Conservation (phyloP, 2,113 vertebrate species). For the Fregetta grallaria region DNA sequence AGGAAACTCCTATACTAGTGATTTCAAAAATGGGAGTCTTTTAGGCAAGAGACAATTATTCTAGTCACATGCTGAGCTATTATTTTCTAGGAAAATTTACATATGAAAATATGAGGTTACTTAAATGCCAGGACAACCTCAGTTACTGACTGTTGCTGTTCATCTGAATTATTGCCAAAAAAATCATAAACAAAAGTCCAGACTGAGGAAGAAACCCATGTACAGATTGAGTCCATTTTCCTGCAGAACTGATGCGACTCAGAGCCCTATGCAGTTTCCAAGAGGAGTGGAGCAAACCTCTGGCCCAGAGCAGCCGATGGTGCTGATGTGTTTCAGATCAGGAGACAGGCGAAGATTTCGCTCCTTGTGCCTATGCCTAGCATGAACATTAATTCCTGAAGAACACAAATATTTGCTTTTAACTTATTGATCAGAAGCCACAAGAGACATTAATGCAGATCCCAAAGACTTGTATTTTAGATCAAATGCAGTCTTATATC, state of each 20-base stretch:
- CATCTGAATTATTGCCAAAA: background rate
- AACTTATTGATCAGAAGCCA: background rate
- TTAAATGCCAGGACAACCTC: background rate
- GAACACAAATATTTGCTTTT: background rate
- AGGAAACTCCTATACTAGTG: background rate
- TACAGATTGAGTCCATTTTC: background rate
- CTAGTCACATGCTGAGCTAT: background rate
- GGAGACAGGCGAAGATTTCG: background rate
- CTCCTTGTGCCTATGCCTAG: background rate
- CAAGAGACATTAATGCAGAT: background rate
- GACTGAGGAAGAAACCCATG: background rate
- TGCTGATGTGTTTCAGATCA: accelerated
- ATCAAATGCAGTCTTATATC: background rate
- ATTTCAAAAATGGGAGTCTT: background rate
- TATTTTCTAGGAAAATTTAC: background rate
- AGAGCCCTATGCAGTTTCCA: background rate
- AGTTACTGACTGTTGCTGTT: background rate
- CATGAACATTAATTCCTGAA: background rate
- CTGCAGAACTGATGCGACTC: background rate
- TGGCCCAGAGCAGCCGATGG: accelerated
- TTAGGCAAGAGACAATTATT: background rate
- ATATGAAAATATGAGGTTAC: background rate
- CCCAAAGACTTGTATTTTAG: background rate
- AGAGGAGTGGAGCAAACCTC: background rate
- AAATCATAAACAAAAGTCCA: background rate